phyloP scores from a whole-genome alignment of 92 coral and sea anemone genomes.

The Siderastrea siderea region DNA sequence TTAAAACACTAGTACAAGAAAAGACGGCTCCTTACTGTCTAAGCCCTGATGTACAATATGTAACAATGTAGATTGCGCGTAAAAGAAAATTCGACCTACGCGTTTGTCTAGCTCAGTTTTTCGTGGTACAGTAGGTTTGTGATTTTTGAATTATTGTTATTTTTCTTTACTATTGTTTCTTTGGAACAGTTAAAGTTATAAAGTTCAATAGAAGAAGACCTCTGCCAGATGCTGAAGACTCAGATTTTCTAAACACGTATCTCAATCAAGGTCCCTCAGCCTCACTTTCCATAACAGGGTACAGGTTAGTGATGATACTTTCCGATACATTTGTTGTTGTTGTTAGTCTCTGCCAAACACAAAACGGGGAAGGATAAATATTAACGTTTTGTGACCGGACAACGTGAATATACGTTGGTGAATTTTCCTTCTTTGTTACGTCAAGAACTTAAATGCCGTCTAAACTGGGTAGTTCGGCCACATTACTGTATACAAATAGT shows the following conservation, averaged over 20 bases:
- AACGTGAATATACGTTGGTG: too few species aligned
- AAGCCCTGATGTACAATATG: too few species aligned
- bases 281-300: constrained; percentile 80
- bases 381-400: neutral
- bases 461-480: too few species aligned
- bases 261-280: constrained; percentile 31
- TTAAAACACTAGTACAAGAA: too few species aligned
- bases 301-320: constrained; percentile 62
- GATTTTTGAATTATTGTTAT: neutral
- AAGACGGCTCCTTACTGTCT: too few species aligned
- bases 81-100: too few species aligned
- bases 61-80: too few species aligned
- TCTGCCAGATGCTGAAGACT: constrained; percentile 89
- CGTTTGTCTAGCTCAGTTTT: too few species aligned
- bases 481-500: too few species aligned
- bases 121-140: neutral
- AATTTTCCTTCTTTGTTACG: too few species aligned
- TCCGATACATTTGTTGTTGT: neutral
- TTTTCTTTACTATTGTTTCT: neutral
- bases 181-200: constrained; percentile 72
- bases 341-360: too few species aligned
- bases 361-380: neutral
- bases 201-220: constrained; percentile 80
- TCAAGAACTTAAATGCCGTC: too few species aligned
- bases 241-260: constrained; percentile 68